Conservation (phyloP, 2,888 invertebrate genomes). For the Orthosia incerta region DNA sequence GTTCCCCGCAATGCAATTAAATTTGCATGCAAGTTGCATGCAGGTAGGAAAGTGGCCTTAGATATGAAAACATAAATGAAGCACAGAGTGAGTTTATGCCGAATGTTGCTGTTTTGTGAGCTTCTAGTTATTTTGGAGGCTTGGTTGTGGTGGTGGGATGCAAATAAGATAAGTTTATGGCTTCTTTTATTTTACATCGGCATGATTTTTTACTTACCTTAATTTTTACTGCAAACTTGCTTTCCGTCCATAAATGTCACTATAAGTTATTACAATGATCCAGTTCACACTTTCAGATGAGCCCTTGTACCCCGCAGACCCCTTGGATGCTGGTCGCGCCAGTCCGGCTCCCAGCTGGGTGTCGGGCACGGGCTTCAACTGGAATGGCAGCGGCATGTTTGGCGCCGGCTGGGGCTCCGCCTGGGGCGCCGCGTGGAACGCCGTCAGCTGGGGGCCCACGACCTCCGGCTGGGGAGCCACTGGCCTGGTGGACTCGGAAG, state of each 20-base stretch:
- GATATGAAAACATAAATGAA: neutral
- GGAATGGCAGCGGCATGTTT: conserved; percentile 63
- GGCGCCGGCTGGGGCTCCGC: conserved; percentile 66
- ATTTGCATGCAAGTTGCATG: too few relatives aligned
- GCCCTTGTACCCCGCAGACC: conserved; percentile 48
- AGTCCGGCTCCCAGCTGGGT: conserved; percentile 77
- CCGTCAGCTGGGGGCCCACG: conserved; percentile 93
- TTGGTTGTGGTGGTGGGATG: neutral
- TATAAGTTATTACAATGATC: neutral
- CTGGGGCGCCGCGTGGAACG: conserved; percentile 91
- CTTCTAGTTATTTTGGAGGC: neutral
- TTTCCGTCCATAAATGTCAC: neutral
- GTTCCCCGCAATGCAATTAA: too few relatives aligned
- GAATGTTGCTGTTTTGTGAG: neutral
- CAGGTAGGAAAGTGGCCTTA: neutral
- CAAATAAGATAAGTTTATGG: conserved; percentile 4
- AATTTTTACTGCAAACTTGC: neutral
- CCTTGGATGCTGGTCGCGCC: conserved; percentile 69
- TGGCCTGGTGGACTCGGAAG: conserved; percentile 95
- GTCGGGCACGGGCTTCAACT: conserved; percentile 67
- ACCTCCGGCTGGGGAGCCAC: conserved; percentile 92
- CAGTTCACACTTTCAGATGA: conserved; percentile 28
- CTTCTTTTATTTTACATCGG: neutral
- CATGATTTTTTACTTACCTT: too few relatives aligned
- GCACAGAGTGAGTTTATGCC: neutral